Evolutionary conservation across 2,113 vertebrate species (phyloP).

Genomic region (Syngnathoides biaculeatus): DNA sequence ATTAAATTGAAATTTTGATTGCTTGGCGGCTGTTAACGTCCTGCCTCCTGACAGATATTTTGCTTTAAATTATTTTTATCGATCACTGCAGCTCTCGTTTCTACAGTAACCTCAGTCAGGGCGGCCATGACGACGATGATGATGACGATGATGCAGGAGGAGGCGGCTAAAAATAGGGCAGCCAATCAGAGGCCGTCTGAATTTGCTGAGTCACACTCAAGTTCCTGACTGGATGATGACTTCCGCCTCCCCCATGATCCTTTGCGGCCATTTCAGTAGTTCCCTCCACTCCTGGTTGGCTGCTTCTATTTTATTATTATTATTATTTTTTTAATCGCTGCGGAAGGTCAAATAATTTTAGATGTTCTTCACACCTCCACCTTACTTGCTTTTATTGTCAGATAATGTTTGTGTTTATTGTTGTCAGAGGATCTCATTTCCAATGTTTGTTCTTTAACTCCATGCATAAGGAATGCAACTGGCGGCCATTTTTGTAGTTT

Average conservation of each 20-base stretch:
- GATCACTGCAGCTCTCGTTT: background rate
- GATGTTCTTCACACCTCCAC: no score
- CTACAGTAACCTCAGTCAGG: background rate
- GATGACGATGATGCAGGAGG: background rate
- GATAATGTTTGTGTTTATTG: background rate
- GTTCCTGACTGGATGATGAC: conserved; percentile 4
- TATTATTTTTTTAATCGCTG: background rate
- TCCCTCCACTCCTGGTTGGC: background rate
- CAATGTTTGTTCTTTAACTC: background rate
- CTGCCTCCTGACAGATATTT: background rate
- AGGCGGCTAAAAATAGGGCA: conserved; percentile 40
- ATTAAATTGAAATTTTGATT: background rate
- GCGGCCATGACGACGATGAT: background rate
- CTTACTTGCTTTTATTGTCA: no score
- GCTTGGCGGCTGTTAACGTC: background rate
- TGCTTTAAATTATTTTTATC: background rate
- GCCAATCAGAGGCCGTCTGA: conserved; percentile 32
- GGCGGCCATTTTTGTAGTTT: background rate
- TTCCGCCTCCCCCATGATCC: background rate
- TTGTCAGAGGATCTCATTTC: background rate
- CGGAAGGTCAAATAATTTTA: no score
- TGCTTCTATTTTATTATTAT: background rate
- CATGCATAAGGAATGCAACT: background rate
- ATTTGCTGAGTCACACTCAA: conserved; percentile 42
- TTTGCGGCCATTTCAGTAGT: background rate